phyloP scores from a whole-genome alignment of 2,113 vertebrate genomes.

The Eulacestoma nigropectus region DNA sequence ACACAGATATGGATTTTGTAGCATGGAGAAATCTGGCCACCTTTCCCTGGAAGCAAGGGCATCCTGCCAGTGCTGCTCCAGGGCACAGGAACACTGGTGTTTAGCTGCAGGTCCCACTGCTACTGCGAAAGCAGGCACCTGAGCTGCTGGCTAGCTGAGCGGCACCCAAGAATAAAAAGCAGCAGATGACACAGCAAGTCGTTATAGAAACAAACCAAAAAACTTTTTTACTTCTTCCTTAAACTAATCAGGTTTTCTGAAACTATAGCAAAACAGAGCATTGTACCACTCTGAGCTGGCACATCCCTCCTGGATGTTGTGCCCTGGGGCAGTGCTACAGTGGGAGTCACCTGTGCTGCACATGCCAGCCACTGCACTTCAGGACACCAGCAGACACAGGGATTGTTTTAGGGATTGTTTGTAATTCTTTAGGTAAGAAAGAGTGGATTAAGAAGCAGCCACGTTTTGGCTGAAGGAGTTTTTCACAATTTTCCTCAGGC shows the following conservation, averaged over 20 bases:
- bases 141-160: not conserved
- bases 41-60: not conserved
- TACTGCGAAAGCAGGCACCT: not conserved
- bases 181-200: not conserved
- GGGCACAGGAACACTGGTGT: not conserved
- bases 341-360: not conserved
- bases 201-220: not conserved
- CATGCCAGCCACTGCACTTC: fast-evolving
- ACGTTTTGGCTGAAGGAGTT: not conserved
- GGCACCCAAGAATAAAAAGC: not conserved
- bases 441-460: not conserved
- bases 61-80: not conserved
- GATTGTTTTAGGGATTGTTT: not conserved
- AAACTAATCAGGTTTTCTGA: not conserved
- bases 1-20: fast-evolving
- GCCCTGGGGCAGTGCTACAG: not conserved
- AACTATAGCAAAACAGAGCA: not conserved
- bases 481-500: not conserved
- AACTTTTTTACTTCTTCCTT: not conserved
- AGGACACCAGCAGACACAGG: not conserved
- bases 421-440: not conserved
- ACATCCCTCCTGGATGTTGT: not conserved
- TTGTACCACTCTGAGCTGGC: not conserved
- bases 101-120: not conserved
- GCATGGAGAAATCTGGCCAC: not conserved